Evolutionary conservation across 2,113 vertebrate species (phyloP), one percentile per base, ranked within the genome.

Genomic region (Amphilophus citrinellus): DNA sequence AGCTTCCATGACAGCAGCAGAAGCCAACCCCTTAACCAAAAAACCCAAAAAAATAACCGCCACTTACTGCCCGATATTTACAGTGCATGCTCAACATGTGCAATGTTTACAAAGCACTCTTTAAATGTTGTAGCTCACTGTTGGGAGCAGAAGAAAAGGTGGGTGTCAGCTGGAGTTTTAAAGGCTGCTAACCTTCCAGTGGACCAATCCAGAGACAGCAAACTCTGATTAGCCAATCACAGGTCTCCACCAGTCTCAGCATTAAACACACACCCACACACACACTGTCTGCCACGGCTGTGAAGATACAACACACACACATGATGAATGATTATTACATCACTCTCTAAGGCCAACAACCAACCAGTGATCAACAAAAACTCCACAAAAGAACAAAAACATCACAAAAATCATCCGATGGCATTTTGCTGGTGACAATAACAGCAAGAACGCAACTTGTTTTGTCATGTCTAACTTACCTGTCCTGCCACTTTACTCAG

Each of bases 81-180:
- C 42, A 27, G 15, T 8, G 39, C 0, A 18, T 47, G 8, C 14
- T 68, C 44, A 0, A 42, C 17, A 22, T 47, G n/a, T 44, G 17
- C 39, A 47, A 14, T 39, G 37, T 68, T 68, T 68, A 27, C 17
- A 22, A 68, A 24, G n/a, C 14, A 13, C 22, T 27, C 0, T 17
- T 50, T 11, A n/a, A 65, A 65, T 68, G 42, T 7, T 68, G 63
- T 27, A 47, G 63, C 39, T 65, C 20, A 27, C 27, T 27, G 27
- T 27, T 27, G 2, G 27, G 27, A 27, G 27, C 27, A 27, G 27
- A 27, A 27, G 27, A 27, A 27, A 27, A 27, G 27, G 27, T 27
- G 27, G 27, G 27, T 27, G 27, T 27, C 27, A 4, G 65, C 1
- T 68, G 65, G 39, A 66, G 39, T 44, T 44, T 44, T 44, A 11